Evolutionary conservation across 1,140 invertebrate species (phyloP), one percentile per base, ranked within the genome.

Genomic region (Drusus annulatus): DNA sequence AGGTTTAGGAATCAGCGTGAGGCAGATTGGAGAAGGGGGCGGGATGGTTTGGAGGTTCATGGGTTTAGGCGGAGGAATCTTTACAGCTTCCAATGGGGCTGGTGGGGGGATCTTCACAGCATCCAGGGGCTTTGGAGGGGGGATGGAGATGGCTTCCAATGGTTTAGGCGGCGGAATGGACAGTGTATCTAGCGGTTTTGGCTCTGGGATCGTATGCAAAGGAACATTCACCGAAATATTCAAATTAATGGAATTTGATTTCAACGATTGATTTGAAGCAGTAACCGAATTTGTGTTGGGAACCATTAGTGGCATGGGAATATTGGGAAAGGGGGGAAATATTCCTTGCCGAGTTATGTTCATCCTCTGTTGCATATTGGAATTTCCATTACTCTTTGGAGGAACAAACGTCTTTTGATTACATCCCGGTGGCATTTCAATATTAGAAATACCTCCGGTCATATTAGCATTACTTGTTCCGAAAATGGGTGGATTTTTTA

Each of bases 41-140:
- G 87, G 86, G 76, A 88, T 86, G 19, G 86, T 85, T 51, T 86
- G 85, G n/a, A 85, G 78, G 81, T 88, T 87, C 84, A 86, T 87
- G 6, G 85, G 84, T 17, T 84, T 86, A 15, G 86, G 84, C 6
- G 84, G 84, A n/a, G 85, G 84, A 69, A 86, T 86, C 23, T 62
- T 77, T n/a, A 84, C 69, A 17, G 85, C 79, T 21, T 88, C 87
- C 78, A 87, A 77, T 5, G 86, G 84, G 71, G 88, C 87, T 19
- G 84, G 84, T 28, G 88, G 85, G 19, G 85, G 82, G 28, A 84
- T 85, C 16, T 73, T 60, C 17, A 60, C 76, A 50, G 80, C 81
- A 71, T 74, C 84, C 36, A 84, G 62, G 1, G 79, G 80, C 60
- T 83, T 84, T 16, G 84, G 84, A 28, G 86, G 83, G 54, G 81